Evolutionary conservation across 2,888 invertebrate genomes (phyloP).

Genomic region (Agrypnus murinus): DNA sequence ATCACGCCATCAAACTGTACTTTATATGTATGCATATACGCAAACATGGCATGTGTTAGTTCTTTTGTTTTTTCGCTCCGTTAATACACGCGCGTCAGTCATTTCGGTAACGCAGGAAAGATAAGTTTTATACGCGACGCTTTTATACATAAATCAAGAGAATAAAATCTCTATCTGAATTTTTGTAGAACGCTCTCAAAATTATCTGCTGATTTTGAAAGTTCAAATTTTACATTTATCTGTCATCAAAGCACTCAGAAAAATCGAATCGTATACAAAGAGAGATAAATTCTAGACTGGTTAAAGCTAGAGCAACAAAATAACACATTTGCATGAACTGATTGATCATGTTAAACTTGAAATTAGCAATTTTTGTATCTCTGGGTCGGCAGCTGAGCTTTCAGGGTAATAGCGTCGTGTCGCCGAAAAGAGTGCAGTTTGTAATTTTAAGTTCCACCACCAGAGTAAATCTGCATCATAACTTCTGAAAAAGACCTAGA

Average conservation of each 20-base stretch:
- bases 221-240: neutral
- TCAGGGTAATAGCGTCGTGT: constrained; percentile 7
- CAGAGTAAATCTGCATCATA: constrained; percentile 18
- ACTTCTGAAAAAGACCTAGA: neutral
- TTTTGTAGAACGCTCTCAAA: neutral
- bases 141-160: constrained; percentile 18
- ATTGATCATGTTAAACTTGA: constrained; percentile 19
- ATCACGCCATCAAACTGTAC: too few species aligned
- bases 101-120: neutral
- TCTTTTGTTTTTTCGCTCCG: constrained; percentile 14
- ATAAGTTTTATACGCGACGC: constrained; percentile 21
- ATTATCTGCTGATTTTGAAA: constrained; percentile 13
- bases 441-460: constrained; percentile 15
- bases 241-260: neutral
- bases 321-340: constrained; percentile 17
- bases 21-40: too few species aligned
- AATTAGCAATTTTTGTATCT: constrained; percentile 21
- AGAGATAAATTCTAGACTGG: neutral
- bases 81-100: constrained; percentile 14
- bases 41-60: neutral
- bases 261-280: neutral
- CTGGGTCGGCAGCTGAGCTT: constrained; percentile 14
- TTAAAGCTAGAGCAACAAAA: constrained; percentile 1
- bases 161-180: constrained; percentile 2
- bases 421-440: constrained; percentile 20